phyloP scores from a whole-genome alignment of 1,140 invertebrate species.

The Himalopsyche phryganea region DNA sequence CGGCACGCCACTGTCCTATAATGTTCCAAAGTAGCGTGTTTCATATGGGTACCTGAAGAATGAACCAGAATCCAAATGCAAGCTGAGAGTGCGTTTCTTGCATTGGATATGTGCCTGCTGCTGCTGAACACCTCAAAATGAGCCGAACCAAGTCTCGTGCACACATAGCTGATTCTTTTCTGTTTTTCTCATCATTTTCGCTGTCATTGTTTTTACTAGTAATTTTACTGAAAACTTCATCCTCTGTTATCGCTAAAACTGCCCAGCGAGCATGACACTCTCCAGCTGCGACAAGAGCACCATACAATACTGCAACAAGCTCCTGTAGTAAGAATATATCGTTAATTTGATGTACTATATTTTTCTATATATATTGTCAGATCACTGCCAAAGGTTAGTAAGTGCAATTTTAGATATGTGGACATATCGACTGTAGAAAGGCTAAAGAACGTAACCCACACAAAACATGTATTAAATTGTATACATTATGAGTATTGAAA shows the following conservation, averaged over 20 bases:
- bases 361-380: no score
- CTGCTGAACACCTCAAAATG: conserved; percentile 70
- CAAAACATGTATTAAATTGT: no score
- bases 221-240: conserved; percentile 21
- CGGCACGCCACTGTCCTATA: no score
- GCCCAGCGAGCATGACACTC: conserved; percentile 43
- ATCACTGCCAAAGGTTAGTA: no score
- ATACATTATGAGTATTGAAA: no score
- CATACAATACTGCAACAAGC: conserved; percentile 44
- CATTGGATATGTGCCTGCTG: conserved; percentile 77
- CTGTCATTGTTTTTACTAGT: conserved; percentile 14
- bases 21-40: no score
- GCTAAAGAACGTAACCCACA: no score
- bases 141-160: conserved; percentile 55
- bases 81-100: conserved; percentile 81
- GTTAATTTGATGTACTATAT: neutral
- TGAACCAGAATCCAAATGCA: conserved; percentile 88
- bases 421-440: no score
- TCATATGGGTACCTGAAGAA: conserved; percentile 77
- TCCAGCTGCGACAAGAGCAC: conserved; percentile 43
- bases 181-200: conserved; percentile 8
- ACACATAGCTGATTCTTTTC: conserved; percentile 13
- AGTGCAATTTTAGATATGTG: no score
- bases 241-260: conserved; percentile 43
- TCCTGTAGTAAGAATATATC: conserved; percentile 38